A percentile compares a stretch with the other conserved stretches of the same genome.
phyloP scores from a whole-genome alignment of 1,140 invertebrate genomes.

The Drosophila varians region DNA sequence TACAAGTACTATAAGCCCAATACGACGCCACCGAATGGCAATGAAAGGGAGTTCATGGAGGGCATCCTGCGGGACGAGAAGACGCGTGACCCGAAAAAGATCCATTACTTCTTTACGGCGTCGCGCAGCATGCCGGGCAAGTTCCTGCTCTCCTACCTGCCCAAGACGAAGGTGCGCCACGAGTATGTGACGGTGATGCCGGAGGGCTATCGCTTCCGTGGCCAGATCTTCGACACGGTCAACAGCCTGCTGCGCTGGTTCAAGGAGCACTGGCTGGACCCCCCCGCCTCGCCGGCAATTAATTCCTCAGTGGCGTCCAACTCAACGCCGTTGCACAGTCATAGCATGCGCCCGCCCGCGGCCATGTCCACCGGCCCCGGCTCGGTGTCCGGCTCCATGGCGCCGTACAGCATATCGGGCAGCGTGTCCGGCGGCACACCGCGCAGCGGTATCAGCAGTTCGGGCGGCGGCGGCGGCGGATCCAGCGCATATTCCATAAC shows the following conservation, averaged over 20 bases:
- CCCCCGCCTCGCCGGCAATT: conserved; percentile 90
- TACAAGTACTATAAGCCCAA: conserved; percentile 95
- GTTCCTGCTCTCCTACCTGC: conserved; percentile 97
- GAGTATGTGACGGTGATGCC: conserved; percentile 96
- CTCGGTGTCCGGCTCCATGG: conserved; percentile 81
- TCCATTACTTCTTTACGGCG: conserved; percentile 95
- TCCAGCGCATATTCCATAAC: conserved; percentile 87
- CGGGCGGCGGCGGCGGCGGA: conserved; percentile 73
- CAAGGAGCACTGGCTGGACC: conserved; percentile 98
- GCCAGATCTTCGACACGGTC: conserved; percentile 94
- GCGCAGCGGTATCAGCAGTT: conserved; percentile 56
- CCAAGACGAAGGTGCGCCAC: conserved; percentile 91
- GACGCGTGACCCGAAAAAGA: conserved; percentile 92
- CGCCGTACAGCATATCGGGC: conserved; percentile 55
- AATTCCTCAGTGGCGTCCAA: conserved; percentile 87
- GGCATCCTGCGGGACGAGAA: conserved; percentile 94
- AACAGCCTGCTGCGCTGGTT: conserved; percentile 96
- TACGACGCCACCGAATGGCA: conserved; percentile 85
- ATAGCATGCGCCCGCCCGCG: conserved; percentile 47
- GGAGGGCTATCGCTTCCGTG: conserved; percentile 96
- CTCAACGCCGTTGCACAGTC: conserved; percentile 77
- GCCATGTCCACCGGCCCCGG: conserved; percentile 1
- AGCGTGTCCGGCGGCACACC: conserved; percentile 53
- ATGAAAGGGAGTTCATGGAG: conserved; percentile 92
- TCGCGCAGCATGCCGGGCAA: conserved; percentile 96